Percentiles rank a stretch among this genome's conserved stretches.
Evolutionary conservation across 2,888 invertebrate species (phyloP).

Genomic region (Sphinx pinastri): DNA sequence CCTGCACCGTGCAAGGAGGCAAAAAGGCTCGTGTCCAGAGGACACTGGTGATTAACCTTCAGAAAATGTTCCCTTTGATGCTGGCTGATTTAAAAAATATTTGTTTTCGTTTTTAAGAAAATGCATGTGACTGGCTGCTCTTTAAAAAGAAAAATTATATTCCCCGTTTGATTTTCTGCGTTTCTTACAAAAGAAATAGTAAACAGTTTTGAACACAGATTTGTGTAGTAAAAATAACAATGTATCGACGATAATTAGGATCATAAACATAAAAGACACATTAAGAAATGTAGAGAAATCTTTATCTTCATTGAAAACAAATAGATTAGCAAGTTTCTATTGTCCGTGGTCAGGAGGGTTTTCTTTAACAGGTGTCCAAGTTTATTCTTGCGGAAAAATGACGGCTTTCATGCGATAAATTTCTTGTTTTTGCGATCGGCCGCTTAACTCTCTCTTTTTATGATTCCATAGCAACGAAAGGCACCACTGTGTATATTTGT

Average conservation of each 20-base stretch:
- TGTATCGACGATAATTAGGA: constrained; percentile 1
- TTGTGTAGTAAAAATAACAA: not conserved
- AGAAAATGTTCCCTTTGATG: not conserved
- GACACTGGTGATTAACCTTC: not conserved
- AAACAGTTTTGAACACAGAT: not conserved
- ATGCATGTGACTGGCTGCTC: not conserved
- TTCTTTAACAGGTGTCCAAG: not conserved
- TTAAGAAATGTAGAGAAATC: too few relatives aligned
- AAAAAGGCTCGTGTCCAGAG: constrained; percentile 15
- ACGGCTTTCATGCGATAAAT: not conserved
- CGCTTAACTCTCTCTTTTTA: too few relatives aligned
- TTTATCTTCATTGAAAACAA: constrained; percentile 3
- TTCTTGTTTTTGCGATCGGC: not conserved
- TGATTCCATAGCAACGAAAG: too few relatives aligned
- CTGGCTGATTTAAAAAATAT: not conserved
- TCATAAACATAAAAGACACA: constrained; percentile 1
- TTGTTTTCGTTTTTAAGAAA: not conserved
- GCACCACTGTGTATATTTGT: too few relatives aligned
- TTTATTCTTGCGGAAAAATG: not conserved
- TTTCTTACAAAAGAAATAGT: not conserved
- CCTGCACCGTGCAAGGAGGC: constrained; percentile 13
- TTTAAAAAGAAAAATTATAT: too few relatives aligned
- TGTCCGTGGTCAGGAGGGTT: constrained; percentile 7
- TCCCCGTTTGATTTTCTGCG: not conserved
- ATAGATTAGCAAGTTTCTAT: not conserved